These are phyloP conservation scores for Parus major DNA, from an alignment of 2,113 vertebrate species.

Conservation along the genomic window DNA sequence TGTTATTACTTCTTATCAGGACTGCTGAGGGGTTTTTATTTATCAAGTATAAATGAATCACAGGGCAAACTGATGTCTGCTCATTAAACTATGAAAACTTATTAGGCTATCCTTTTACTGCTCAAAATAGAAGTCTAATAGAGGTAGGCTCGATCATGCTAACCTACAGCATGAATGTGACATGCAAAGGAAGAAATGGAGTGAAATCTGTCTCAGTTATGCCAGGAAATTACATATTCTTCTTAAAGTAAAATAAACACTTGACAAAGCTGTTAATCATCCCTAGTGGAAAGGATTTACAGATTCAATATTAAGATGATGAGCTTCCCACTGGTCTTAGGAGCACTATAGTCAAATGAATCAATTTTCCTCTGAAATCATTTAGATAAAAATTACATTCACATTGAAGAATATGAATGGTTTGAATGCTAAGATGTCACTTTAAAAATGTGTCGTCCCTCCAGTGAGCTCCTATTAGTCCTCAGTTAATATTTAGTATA, in stretches of 20 bases:
- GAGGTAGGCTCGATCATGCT: slow-evolving; percentile 75
- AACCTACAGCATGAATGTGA: slow-evolving; percentile 59
- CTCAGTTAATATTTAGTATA: slow-evolving; percentile 67
- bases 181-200: slow-evolving; percentile 44
- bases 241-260: slow-evolving; percentile 83
- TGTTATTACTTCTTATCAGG: slow-evolving; percentile 74
- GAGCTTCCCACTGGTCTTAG: slow-evolving; percentile 77
- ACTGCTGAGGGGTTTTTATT: slow-evolving; percentile 58
- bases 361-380: slow-evolving; percentile 77
- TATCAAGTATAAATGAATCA: slow-evolving; percentile 76
- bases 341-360: slow-evolving; percentile 80
- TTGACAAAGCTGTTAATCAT: slow-evolving; percentile 82
- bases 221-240: slow-evolving; percentile 79
- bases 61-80: slow-evolving; percentile 66
- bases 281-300: slow-evolving; percentile 79
- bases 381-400: slow-evolving; percentile 79
- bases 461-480: slow-evolving; percentile 46
- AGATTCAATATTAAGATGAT: slow-evolving; percentile 82
- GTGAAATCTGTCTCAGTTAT: slow-evolving; percentile 69
- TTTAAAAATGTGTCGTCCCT: slow-evolving; percentile 67
- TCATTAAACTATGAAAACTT: slow-evolving; percentile 74
- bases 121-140: slow-evolving; percentile 66
- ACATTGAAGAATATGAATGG: slow-evolving; percentile 70
- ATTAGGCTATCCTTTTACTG: slow-evolving; percentile 62
- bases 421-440: slow-evolving; percentile 73